phyloP scores from a whole-genome alignment of 2,888 invertebrate genomes.

The Pasiphila rectangulata region DNA sequence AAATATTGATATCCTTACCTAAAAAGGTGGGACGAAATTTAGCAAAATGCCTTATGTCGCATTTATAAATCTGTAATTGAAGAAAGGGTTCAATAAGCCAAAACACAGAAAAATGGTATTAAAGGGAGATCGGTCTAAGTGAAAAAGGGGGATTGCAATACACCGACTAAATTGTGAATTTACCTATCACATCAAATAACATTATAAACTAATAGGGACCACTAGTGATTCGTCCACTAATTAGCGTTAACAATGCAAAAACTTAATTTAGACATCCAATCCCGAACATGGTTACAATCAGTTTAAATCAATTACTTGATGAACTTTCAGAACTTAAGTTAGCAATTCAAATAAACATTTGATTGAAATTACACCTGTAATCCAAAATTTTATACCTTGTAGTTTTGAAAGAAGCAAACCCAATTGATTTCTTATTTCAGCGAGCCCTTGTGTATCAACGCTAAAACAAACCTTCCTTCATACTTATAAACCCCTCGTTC shows the following conservation, averaged over 20 bases:
- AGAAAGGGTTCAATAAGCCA: no score
- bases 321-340: constrained; percentile 39
- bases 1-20: constrained; percentile 7
- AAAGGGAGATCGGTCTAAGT: constrained; percentile 65
- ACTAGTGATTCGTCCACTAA: constrained; percentile 59
- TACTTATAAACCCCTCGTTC: constrained; percentile 52
- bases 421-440: constrained; percentile 50
- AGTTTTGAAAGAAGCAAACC: constrained; percentile 59
- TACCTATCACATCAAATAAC: constrained; percentile 71
- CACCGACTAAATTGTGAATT: constrained; percentile 66
- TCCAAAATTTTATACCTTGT: constrained; percentile 68
- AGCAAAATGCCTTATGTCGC: no score
- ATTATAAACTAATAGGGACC: constrained; percentile 69
- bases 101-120: background rate
- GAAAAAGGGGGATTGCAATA: constrained; percentile 58
- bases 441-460: constrained; percentile 47
- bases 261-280: constrained; percentile 65
- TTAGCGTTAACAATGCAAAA: constrained; percentile 69
- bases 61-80: no score
- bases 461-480: constrained; percentile 45
- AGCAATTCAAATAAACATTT: constrained; percentile 49
- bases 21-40: no score
- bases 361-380: constrained; percentile 49
- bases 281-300: constrained; percentile 53
- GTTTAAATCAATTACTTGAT: constrained; percentile 38